Evolutionary conservation across 92 coral and sea anemone genomes (phyloP), one percentile per base, ranked within the genome.

Genomic region (Porites lobata): DNA sequence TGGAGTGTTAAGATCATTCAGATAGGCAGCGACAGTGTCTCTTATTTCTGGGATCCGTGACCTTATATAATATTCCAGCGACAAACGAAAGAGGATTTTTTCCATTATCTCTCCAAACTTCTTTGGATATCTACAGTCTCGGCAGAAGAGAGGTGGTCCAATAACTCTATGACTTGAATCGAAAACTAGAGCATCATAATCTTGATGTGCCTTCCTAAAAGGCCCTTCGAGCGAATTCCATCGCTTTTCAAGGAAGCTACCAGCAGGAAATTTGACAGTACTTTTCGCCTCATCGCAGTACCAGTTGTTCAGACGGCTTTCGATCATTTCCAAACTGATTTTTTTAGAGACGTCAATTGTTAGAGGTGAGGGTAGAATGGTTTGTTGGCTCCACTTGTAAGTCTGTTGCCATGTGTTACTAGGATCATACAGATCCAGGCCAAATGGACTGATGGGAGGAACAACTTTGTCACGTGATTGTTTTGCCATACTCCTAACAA

Each of bases 381-480:
- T 15, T 15, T 47, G 47, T 18, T 75, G 80, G 63, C 90, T 88
- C 96, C 96, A 94, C 51, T 80, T 69, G 76, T 94, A 94, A 0
- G 93, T 73, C 17, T 86, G 94, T 32, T 85, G 93, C 94, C 94
- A 94, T 58, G 65, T 73, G 18, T 67, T 14, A 52, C 86, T 77
- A 11, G 64, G 15, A 8, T 38, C 87, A 56, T 72, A 86, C 78
- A 18, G 13, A 63, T 74, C 58, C 38, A 13, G 22, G 64, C 92
- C 89, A 81, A 64, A 54, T 20, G 82, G 73, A 14, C 79, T 70
- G 67, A 92, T 85, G 32, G 92, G 92, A 15, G 95, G 95, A 76
- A 92, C 93, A 11, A 89, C 65, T 19, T 59, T 67, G 53, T 92
- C 95, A 72, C 93, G 95, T 75, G 95, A 85, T 65, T 92, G 93